Percentiles rank a stretch among this genome's conserved stretches.
Conservation (phyloP, 2,888 invertebrate species). For the Machimus rusticus region DNA sequence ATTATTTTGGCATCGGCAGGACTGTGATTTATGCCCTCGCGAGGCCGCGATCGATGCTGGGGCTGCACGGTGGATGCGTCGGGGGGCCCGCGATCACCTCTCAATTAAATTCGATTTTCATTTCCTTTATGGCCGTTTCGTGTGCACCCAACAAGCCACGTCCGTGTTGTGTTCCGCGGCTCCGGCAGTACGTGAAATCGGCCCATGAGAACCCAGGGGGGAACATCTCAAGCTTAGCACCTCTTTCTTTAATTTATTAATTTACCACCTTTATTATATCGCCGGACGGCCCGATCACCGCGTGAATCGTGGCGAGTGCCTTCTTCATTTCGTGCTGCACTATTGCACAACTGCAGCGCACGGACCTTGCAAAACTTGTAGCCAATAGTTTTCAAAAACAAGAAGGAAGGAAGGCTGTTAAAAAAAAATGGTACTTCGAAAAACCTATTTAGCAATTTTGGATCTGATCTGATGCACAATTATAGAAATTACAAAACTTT, state of each 20-base stretch:
- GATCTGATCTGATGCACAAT: no score
- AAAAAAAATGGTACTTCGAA: no score
- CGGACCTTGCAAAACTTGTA: background rate
- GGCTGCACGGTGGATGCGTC: background rate
- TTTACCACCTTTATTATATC: slow-evolving; percentile 1
- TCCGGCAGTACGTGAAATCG: background rate
- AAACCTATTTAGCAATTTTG: no score
- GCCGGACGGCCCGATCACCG: background rate
- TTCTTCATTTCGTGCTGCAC: background rate
- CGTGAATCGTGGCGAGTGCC: background rate
- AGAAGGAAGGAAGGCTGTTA: no score
- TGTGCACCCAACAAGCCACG: slow-evolving; percentile 38
- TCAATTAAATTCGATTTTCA: slow-evolving; percentile 42
- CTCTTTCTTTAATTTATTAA: slow-evolving; percentile 18
- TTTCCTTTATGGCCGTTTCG: slow-evolving; percentile 43
- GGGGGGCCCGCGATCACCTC: slow-evolving; percentile 8
- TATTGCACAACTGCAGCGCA: background rate
- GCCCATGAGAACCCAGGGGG: slow-evolving; percentile 26
- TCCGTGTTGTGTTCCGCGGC: background rate
- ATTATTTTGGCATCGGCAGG: slow-evolving; percentile 31
- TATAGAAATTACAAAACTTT: no score
- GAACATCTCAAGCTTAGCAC: slow-evolving; percentile 28
- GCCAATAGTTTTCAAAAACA: background rate
- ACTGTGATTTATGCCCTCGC: slow-evolving; percentile 31
- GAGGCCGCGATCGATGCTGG: slow-evolving; percentile 1